These are phyloP conservation scores for Agonopterix alstromeriana DNA, from an alignment of 2,888 invertebrate genomes.

Conservation along the genomic window DNA sequence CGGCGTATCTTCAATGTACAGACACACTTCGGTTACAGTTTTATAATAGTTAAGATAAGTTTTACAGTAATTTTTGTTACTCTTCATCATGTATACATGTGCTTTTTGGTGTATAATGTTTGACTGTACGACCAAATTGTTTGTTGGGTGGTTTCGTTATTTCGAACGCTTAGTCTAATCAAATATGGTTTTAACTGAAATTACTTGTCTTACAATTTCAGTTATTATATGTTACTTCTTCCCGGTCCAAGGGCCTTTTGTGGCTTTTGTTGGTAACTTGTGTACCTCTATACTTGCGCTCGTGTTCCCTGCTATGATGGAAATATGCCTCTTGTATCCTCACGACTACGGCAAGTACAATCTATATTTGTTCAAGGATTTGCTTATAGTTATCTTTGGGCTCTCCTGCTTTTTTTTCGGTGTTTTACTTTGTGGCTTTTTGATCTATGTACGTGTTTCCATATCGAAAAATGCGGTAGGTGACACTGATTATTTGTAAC, in stretches of 20 bases:
- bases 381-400: conserved; percentile 29
- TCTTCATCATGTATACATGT: too few relatives aligned
- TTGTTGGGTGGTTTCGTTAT: too few relatives aligned
- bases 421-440: conserved; percentile 25
- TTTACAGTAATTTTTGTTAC: too few relatives aligned
- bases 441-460: conserved; percentile 7
- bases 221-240: conserved; percentile 38
- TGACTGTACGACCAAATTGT: too few relatives aligned
- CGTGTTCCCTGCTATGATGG: conserved; percentile 53
- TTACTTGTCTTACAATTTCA: conserved; percentile 22
- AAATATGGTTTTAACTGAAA: too few relatives aligned
- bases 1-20: too few relatives aligned
- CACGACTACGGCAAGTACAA: conserved; percentile 31
- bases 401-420: conserved; percentile 27
- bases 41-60: too few relatives aligned
- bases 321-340: conserved; percentile 44
- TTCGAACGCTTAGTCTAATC: too few relatives aligned
- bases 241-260: conserved; percentile 49
- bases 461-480: too few relatives aligned
- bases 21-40: too few relatives aligned
- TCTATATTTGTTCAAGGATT: conserved; percentile 29
- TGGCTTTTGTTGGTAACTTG: conserved; percentile 49
- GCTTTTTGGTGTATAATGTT: too few relatives aligned
- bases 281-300: conserved; percentile 42
- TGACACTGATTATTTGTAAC: too few relatives aligned